Percentiles rank a stretch among this genome's conserved stretches.
Conservation (phyloP, 2,113 vertebrate species). For the Leptocoma aspasia region DNA sequence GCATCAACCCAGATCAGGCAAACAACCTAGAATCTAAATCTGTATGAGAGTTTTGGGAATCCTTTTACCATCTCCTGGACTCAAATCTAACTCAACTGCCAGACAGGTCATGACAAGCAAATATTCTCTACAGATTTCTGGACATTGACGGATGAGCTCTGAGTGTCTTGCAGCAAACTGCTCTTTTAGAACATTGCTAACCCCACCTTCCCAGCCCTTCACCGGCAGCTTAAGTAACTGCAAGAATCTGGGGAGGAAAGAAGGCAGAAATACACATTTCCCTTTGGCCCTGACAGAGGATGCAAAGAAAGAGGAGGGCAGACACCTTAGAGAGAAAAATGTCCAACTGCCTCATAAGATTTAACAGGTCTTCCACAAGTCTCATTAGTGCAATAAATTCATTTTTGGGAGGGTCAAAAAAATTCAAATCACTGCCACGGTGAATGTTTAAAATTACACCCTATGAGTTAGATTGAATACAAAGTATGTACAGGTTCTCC, state of each 20-base stretch:
- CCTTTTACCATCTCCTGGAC: background rate
- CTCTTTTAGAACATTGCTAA: background rate
- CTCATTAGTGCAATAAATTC: constrained; percentile 14
- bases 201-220: background rate
- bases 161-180: background rate
- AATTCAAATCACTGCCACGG: background rate
- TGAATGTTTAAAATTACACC: constrained; percentile 38
- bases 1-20: background rate
- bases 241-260: background rate
- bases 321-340: background rate
- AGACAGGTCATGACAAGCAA: background rate
- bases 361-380: background rate
- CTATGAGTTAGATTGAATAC: constrained; percentile 3
- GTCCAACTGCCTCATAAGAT: background rate
- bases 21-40: background rate
- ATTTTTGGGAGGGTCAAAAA: background rate
- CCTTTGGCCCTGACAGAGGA: background rate
- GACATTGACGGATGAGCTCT: background rate
- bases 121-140: background rate
- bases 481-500: constrained; percentile 42
- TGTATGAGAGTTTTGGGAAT: background rate
- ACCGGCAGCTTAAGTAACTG: fast-evolving
- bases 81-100: background rate
- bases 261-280: background rate
- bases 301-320: background rate